phyloP scores from a whole-genome alignment of 2,797 vertebrate species.

The Masticophis lateralis region DNA sequence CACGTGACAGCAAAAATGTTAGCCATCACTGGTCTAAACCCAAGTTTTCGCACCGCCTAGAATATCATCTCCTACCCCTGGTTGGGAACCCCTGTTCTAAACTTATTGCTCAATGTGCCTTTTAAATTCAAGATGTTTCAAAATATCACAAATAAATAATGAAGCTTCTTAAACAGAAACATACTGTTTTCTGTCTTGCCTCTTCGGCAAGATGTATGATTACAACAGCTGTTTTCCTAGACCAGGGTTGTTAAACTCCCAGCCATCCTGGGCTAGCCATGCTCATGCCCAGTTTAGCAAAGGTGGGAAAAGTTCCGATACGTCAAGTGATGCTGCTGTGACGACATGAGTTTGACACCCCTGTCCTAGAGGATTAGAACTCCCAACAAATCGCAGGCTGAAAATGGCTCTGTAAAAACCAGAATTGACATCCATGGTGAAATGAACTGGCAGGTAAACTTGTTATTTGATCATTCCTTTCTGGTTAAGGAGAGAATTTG shows the following conservation, averaged over 20 bases:
- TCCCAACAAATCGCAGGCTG: slow-evolving; percentile 43
- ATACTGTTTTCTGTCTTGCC: slow-evolving; percentile 1
- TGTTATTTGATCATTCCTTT: not conserved
- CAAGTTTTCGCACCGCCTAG: no score
- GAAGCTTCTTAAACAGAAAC: slow-evolving; percentile 13
- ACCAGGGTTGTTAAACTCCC: no score
- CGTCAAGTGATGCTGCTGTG: no score
- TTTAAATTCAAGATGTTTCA: not conserved
- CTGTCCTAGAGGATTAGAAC: slow-evolving; percentile 20
- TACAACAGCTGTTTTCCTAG: slow-evolving; percentile 43
- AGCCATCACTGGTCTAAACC: no score
- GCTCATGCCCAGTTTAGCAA: no score
- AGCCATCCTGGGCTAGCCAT: no score
- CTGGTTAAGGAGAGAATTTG: not conserved
- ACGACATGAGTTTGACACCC: no score
- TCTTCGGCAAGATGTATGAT: slow-evolving; percentile 34
- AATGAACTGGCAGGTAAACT: not conserved
- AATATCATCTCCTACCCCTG: no score
- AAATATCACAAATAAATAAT: not conserved
- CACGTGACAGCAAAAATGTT: no score
- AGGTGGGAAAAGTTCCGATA: no score
- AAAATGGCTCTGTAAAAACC: not conserved
- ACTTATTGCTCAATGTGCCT: not conserved
- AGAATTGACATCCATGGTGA: not conserved
- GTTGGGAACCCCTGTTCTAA: not conserved